Evolutionary conservation across 2,797 vertebrate genomes (phyloP).

Genomic region (Eleutherodactylus coqui): DNA sequence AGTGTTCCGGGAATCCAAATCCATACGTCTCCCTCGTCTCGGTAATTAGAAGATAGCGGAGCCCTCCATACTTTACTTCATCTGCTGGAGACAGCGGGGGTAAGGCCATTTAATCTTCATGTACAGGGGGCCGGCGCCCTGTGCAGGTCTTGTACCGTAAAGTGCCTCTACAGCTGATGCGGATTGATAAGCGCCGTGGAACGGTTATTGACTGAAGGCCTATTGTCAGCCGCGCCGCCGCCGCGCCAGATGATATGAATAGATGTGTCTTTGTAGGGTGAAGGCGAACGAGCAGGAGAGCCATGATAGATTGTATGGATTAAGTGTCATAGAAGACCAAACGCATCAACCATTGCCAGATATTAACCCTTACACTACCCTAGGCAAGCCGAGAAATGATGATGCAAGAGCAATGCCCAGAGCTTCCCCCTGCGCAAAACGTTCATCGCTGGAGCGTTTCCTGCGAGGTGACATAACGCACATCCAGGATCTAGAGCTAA

Average conservation of each 20-base stretch:
- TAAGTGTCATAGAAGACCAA: conserved; percentile 73
- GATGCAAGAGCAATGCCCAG: not conserved
- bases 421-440: not conserved
- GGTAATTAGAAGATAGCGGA: conserved; percentile 1
- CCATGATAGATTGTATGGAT: conserved; percentile 74
- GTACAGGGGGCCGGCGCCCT: not conserved
- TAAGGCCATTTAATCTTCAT: conserved; percentile 17
- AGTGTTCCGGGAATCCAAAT: not conserved
- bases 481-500: not conserved
- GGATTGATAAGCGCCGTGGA: conserved; percentile 53
- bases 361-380: conserved; percentile 64
- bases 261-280: conserved; percentile 68
- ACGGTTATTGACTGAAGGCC: conserved; percentile 50
- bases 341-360: conserved; percentile 68
- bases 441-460: no score
- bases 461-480: no score
- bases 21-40: not conserved
- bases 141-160: conserved; percentile 13
- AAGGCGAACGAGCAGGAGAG: conserved; percentile 72
- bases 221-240: conserved; percentile 45
- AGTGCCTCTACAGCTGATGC: conserved; percentile 47
- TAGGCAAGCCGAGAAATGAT: not conserved
- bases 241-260: conserved; percentile 64
- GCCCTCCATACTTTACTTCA: conserved; percentile 20
- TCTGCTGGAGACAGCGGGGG: conserved; percentile 21